Conservation (phyloP, 2,888 invertebrate genomes). For the Saturnia japonica region DNA sequence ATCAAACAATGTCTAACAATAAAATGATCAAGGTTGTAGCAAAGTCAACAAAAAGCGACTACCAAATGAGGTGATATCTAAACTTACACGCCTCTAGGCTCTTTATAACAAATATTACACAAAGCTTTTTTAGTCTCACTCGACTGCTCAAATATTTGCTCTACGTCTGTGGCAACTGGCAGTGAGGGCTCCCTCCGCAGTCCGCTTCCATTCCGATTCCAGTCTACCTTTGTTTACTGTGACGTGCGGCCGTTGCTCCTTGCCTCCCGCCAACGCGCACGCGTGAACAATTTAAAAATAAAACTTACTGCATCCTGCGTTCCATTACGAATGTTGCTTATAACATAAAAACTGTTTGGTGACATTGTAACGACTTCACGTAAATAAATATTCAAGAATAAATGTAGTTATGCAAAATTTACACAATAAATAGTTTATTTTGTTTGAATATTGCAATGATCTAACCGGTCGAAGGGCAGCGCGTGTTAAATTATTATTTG, state of each 20-base stretch:
- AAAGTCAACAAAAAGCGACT: conserved; percentile 15
- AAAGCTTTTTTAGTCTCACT: conserved; percentile 46
- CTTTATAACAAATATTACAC: conserved; percentile 37
- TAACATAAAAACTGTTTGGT: conserved; percentile 19
- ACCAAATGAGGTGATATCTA: conserved; percentile 20
- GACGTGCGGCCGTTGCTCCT: conserved; percentile 64
- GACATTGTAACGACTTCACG: conserved; percentile 14
- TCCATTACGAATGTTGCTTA: conserved; percentile 24
- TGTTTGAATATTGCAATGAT: background rate
- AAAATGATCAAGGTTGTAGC: conserved; percentile 3
- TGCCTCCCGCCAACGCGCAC: conserved; percentile 36
- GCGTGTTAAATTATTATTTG: conserved; percentile 5
- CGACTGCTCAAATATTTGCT: conserved; percentile 62
- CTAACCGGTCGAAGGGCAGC: conserved; percentile 13
- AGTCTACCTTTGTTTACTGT: conserved; percentile 71
- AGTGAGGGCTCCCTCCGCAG: conserved; percentile 53
- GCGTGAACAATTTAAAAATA: conserved; percentile 60
- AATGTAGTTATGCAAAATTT: conserved; percentile 3
- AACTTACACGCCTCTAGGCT: conserved; percentile 10
- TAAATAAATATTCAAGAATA: background rate
- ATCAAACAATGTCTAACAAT: background rate
- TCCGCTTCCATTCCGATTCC: conserved; percentile 50
- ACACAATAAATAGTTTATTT: conserved; percentile 1
- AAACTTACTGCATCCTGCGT: conserved; percentile 52
- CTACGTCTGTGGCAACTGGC: conserved; percentile 51